Conservation (phyloP, 2,888 invertebrate species). For the Sinhomidia bicolor region DNA sequence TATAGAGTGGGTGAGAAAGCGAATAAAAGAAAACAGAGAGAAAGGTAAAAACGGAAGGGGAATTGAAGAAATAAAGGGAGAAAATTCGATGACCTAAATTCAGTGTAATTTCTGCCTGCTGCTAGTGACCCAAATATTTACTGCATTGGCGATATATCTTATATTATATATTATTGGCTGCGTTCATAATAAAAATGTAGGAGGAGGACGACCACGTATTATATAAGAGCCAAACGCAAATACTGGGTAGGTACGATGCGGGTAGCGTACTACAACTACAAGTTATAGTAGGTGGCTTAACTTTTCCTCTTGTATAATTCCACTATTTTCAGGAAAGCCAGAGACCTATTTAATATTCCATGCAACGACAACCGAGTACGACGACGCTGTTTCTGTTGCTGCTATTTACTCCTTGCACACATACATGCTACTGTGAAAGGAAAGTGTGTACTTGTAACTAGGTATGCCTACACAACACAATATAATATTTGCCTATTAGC, state of each 20-base stretch:
- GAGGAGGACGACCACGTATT: not conserved
- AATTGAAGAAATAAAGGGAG: conserved; percentile 8
- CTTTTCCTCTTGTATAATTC: conserved; percentile 9
- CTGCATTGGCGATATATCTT: conserved; percentile 21
- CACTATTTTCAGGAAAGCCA: conserved; percentile 32
- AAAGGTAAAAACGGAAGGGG: conserved; percentile 11
- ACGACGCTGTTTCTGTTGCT: not conserved
- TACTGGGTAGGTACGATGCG: not conserved
- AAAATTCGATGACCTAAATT: conserved; percentile 65
- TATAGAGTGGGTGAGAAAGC: not conserved
- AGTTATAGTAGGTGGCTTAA: not conserved
- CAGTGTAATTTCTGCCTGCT: conserved; percentile 54
- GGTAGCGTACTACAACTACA: no score
- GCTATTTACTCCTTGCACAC: not conserved
- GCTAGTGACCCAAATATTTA: conserved; percentile 65
- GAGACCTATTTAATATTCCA: conserved; percentile 40
- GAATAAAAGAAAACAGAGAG: not conserved
- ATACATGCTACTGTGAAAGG: no score
- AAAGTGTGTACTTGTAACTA: no score
- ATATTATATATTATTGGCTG: conserved; percentile 31
- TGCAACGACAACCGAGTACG: conserved; percentile 1
- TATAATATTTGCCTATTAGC: not conserved
- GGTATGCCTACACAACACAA: not conserved
- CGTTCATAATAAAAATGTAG: not conserved
- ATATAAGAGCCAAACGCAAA: not conserved